Percentiles rank a stretch among this genome's conserved stretches.
These are phyloP conservation scores for Seriola dumerili DNA, from an alignment of 2,113 vertebrate genomes.

Conservation along the genomic window DNA sequence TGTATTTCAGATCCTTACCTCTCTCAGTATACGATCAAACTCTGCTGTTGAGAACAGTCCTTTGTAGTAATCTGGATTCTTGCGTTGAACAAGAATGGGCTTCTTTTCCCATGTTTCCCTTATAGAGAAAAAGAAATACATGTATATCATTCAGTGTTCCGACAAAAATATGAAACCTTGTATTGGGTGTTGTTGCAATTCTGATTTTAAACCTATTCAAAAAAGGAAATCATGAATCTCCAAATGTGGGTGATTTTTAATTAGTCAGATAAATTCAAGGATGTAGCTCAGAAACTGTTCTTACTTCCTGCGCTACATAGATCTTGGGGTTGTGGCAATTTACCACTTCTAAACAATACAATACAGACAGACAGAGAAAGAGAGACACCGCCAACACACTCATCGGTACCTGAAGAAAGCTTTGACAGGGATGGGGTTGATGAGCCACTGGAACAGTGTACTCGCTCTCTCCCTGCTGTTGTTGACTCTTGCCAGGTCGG, in stretches of 20 bases:
- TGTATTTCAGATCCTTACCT: constrained; percentile 67
- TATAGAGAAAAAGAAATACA: background rate
- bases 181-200: background rate
- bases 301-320: background rate
- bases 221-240: background rate
- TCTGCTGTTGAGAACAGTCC: constrained; percentile 95
- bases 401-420: constrained; percentile 85
- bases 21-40: constrained; percentile 89
- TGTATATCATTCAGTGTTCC: too few relatives aligned
- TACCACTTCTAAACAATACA: background rate
- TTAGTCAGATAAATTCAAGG: too few relatives aligned
- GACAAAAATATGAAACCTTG: too few relatives aligned
- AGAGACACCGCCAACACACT: background rate
- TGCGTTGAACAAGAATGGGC: constrained; percentile 89
- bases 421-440: constrained; percentile 86
- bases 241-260: background rate
- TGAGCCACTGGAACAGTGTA: constrained; percentile 91
- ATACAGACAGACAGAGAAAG: background rate
- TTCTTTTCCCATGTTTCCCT: constrained; percentile 93
- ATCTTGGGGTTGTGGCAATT: background rate
- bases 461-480: constrained; percentile 91
- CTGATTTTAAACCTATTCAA: background rate
- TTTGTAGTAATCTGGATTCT: constrained; percentile 88
- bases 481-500: constrained; percentile 82
- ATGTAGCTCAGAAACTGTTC: background rate